Percentiles rank a stretch among this genome's conserved stretches.
These are phyloP conservation scores for Heliconius erato DNA, from an alignment of 2,888 invertebrate species.

Conservation along the genomic window DNA sequence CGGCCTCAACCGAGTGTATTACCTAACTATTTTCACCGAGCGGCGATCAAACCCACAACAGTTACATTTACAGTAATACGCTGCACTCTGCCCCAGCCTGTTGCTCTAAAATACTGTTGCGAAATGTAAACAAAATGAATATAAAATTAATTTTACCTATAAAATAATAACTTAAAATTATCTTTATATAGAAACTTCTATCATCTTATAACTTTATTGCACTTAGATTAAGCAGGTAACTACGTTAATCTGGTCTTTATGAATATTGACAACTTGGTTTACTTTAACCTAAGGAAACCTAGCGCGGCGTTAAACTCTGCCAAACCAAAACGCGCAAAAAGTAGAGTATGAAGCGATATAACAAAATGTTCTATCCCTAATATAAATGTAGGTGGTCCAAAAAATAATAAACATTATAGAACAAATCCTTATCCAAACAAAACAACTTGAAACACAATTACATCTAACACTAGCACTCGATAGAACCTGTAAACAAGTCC, in stretches of 20 bases:
- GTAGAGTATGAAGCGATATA: background rate
- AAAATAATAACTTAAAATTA: too few species aligned
- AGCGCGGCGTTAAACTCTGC: background rate
- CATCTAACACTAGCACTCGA: slow-evolving; percentile 25
- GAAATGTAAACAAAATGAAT: too few species aligned
- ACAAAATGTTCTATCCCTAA: background rate
- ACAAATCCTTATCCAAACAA: slow-evolving; percentile 15
- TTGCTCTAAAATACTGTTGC: too few species aligned
- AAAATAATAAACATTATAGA: slow-evolving; percentile 1
- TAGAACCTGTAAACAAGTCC: slow-evolving; percentile 8
- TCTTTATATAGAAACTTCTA: background rate
- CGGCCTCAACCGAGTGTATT: too few species aligned
- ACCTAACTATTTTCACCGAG: too few species aligned
- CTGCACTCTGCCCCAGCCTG: too few species aligned
- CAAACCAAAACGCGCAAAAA: background rate
- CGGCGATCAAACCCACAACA: too few species aligned
- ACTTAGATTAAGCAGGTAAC: background rate
- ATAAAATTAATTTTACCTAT: too few species aligned
- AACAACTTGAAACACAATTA: slow-evolving; percentile 5
- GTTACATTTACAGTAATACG: too few species aligned
- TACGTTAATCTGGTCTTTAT: background rate
- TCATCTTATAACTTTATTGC: background rate
- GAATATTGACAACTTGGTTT: background rate
- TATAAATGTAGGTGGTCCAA: background rate
- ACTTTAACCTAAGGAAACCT: background rate